A percentile compares a stretch with the other conserved stretches of the same genome.
Evolutionary conservation across 1,140 invertebrate genomes (phyloP).

Genomic region (Leguminivora glycinivorella): DNA sequence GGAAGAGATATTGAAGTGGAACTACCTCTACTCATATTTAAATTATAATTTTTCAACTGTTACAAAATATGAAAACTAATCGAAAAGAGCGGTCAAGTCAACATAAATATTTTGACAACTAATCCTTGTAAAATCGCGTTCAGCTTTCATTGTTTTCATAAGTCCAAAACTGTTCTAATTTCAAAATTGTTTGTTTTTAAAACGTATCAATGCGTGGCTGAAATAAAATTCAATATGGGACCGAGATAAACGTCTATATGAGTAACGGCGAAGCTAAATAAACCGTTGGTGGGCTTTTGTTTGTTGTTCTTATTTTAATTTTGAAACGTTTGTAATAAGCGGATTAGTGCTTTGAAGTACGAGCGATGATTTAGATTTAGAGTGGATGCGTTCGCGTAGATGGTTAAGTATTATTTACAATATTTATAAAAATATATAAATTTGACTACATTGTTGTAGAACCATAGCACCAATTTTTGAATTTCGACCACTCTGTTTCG

Average conservation of each 20-base stretch:
- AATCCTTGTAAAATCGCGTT: conserved; percentile 11
- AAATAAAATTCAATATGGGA: conserved; percentile 51
- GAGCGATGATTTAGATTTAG: not conserved
- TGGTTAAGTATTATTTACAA: not conserved
- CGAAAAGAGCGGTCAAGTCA: not conserved
- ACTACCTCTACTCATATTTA: too few species aligned
- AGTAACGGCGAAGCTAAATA: conserved; percentile 67
- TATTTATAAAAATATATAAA: too few species aligned
- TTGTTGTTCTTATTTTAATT: conserved; percentile 72
- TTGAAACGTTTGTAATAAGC: conserved; percentile 58
- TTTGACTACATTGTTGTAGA: too few species aligned
- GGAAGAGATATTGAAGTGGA: too few species aligned
- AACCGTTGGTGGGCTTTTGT: conserved; percentile 54
- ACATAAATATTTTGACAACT: conserved; percentile 25
- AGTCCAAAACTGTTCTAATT: conserved; percentile 24
- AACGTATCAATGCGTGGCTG: conserved; percentile 45
- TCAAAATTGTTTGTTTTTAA: conserved; percentile 46
- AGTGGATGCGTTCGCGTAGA: not conserved
- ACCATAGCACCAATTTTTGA: too few species aligned
- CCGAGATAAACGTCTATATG: conserved; percentile 51
- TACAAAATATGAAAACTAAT: not conserved
- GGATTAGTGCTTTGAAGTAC: conserved; percentile 56
- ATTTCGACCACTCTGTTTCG: too few species aligned
- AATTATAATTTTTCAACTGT: not conserved
- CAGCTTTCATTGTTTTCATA: conserved; percentile 17